Evolutionary conservation across 1,140 invertebrate genomes (phyloP), one percentile per base, ranked within the genome.

Genomic region (Carposina sasakii): DNA sequence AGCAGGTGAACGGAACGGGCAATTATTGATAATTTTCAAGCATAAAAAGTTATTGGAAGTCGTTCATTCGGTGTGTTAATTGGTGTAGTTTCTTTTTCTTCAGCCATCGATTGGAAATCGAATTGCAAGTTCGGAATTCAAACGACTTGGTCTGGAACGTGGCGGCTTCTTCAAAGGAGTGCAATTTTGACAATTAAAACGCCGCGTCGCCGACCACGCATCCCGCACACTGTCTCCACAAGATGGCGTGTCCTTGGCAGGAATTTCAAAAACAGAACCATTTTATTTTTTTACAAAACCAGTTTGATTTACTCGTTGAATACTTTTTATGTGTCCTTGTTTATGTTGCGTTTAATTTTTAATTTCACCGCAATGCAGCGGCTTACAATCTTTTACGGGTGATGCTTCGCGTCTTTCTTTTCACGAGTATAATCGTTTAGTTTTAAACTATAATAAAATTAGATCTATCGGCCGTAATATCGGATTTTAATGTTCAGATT

Each of bases 121-220:
- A 46, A 52, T 41, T 28, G n/a, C 34, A 20, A 13, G 22, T 30
- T 45, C 26, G 43, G 43, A 33, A 45, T 45, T 33, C 43, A 17
- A 45, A 45, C 43, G 43, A 31, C 13, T 26, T 13, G 12, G 23
- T 5, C 9, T 3, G 12, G 6, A 12, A 19, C 34, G 39, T 46
- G 67, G 54, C 75, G 70, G 71, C 69, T 34, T 52, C 48, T 48
- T 76, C 75, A 81, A 78, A 17, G 47, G 31, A 33, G 51, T 56
- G 67, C 53, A 76, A 76, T 78, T 76, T 76, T 62, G 75, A 73
- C 73, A 81, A 81, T 81, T 78, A 78, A 78, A 81, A 71, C 52
- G 68, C 71, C 61, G 53, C n/a, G n/a, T n/a, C n/a, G n/a, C n/a
- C n/a, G n/a, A n/a, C n/a, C n/a, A n/a, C 53, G 63, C 62, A 76